Base-by-base conservation (phyloP, 2,888 invertebrate species). In the Mesochorus sp. region DNA sequence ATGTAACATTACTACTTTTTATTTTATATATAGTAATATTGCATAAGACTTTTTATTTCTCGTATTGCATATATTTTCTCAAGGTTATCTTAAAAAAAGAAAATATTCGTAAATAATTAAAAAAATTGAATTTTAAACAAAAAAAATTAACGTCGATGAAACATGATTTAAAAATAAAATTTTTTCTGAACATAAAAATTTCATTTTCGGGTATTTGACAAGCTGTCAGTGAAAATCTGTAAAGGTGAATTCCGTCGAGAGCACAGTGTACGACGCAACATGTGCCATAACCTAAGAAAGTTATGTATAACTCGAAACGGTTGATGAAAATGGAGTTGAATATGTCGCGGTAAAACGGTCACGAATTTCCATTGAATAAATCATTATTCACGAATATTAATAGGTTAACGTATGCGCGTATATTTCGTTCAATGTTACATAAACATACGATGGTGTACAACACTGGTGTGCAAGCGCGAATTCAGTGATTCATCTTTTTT, bases 391-490 rank as follows among this genome's bases (percentile, higher is more conserved):
- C 21, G 70, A 64, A 67, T 78, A 80, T 80, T 76, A 76, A 81
- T 78, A 80, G 81, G 80, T 47, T 24, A 68, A 73, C 39, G 42
- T 51, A 39, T 17, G 24, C 70, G 67, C 21, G 80, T 55, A 64
- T 55, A 37, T 59, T 68, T 57, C 28, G 47, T 49, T 14, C 31
- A 66, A 59, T 62, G 81, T 82, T 82, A 82, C 71, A 82, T 82
- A 82, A 82, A 82, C 81, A 74, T 67, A 66, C 57, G 53, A 66
- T 72, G 64, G 53, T 42, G 72, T 59, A 66, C 55, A 73, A 75
- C 34, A 57, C n/a, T n/a, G n/a, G 39, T 49, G 64, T 51, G 42
- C 44, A 55, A 71, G 76, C 66, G 51, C 49, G 14, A 39, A 62
- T 44, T 31, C 24, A 80, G 14, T 49, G 53, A 39, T 39, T 34